phyloP scores from a whole-genome alignment of 2,797 vertebrate species.

The Enteromius radiatus region DNA sequence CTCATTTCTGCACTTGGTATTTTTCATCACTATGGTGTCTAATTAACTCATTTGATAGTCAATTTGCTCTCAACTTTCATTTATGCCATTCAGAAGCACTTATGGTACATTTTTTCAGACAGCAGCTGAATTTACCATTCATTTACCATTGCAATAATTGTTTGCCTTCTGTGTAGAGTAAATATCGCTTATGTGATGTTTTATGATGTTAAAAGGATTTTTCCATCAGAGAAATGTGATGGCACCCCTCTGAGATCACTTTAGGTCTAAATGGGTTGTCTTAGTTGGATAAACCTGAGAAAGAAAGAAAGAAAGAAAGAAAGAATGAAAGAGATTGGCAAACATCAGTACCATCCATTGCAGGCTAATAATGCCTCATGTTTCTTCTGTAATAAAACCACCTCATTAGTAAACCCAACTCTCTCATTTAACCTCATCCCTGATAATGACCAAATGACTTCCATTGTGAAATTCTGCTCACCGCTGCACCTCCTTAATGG shows the following conservation, averaged over 20 bases:
- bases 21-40: slow-evolving; percentile 3
- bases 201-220: slow-evolving; percentile 13
- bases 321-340: slow-evolving; percentile 41
- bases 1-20: background rate
- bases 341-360: slow-evolving; percentile 37
- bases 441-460: slow-evolving; percentile 63
- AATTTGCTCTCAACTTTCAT: slow-evolving; percentile 16
- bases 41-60: slow-evolving; percentile 14
- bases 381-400: slow-evolving; percentile 62
- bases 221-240: slow-evolving; percentile 33
- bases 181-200: slow-evolving; percentile 36
- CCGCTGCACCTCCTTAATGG: slow-evolving; percentile 65
- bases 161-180: slow-evolving; percentile 22
- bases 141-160: slow-evolving; percentile 40
- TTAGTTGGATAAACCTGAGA: background rate
- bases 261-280: slow-evolving; percentile 21
- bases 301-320: slow-evolving; percentile 14
- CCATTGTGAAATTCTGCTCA: slow-evolving; percentile 61
- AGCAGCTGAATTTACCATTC: slow-evolving; percentile 1
- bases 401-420: slow-evolving; percentile 67
- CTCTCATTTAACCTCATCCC: slow-evolving; percentile 63
- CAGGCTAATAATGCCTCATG: slow-evolving; percentile 58
- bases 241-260: slow-evolving; percentile 32
- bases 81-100: background rate
- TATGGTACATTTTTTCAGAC: background rate